Conservation (phyloP, 2,113 vertebrate species). For the Isurus oxyrinchus region DNA sequence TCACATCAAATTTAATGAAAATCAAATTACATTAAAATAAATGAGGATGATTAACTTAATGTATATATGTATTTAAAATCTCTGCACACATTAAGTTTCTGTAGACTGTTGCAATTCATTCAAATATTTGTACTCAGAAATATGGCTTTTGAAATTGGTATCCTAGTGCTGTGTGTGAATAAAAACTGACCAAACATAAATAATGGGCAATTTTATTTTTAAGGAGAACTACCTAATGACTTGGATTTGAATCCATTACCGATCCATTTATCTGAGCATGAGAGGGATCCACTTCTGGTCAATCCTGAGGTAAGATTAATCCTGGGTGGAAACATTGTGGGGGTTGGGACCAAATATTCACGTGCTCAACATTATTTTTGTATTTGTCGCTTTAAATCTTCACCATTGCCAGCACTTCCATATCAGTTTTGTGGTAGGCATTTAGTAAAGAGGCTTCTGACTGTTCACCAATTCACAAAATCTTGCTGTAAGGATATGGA, state of each 20-base stretch:
- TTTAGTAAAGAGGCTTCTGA: background rate
- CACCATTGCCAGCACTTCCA: background rate
- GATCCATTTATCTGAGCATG: conserved; percentile 55
- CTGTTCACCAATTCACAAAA: background rate
- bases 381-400: background rate
- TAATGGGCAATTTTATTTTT: conserved; percentile 32
- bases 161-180: background rate
- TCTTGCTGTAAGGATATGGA: background rate
- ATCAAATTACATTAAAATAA: background rate
- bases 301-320: conserved; percentile 60
- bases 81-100: background rate
- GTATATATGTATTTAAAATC: background rate
- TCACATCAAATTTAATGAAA: background rate
- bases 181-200: background rate
- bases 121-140: background rate
- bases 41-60: background rate
- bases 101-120: background rate
- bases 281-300: conserved; percentile 57
- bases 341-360: background rate
- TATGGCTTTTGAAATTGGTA: background rate
- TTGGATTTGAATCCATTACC: conserved; percentile 51
- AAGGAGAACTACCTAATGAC: conserved; percentile 54
- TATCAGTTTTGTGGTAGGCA: background rate
- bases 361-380: background rate
- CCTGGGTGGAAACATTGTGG: background rate